Evolutionary conservation across 1,140 invertebrate species (phyloP).

Genomic region (Rhopalosiphum padi): DNA sequence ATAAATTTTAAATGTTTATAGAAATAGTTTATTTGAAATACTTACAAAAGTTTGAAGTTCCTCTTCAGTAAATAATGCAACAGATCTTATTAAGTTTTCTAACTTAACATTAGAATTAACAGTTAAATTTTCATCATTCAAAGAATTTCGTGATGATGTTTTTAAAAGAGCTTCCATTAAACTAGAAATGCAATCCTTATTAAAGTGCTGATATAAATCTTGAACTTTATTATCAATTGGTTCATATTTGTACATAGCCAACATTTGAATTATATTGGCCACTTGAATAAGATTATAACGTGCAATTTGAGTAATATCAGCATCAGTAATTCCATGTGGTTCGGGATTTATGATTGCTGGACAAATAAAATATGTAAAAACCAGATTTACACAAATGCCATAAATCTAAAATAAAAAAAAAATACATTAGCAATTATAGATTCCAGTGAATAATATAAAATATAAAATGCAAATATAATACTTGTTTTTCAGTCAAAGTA

Average conservation of each 20-base stretch:
- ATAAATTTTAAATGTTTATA: background rate
- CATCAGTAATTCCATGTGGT: slow-evolving; percentile 92
- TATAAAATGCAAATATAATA: slow-evolving; percentile 62
- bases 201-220: slow-evolving; percentile 80
- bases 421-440: slow-evolving; percentile 39
- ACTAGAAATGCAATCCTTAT: slow-evolving; percentile 66
- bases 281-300: slow-evolving; percentile 91
- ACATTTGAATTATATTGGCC: slow-evolving; percentile 88
- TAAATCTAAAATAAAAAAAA: slow-evolving; percentile 69
- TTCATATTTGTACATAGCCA: slow-evolving; percentile 86
- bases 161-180: slow-evolving; percentile 57
- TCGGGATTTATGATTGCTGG: slow-evolving; percentile 96
- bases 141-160: slow-evolving; percentile 49
- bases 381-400: slow-evolving; percentile 88
- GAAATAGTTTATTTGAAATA: background rate
- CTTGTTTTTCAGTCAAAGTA: slow-evolving; percentile 71
- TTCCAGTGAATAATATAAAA: slow-evolving; percentile 6
- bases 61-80: slow-evolving; percentile 52
- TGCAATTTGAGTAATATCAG: slow-evolving; percentile 89
- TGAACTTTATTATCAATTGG: slow-evolving; percentile 75
- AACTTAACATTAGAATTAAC: slow-evolving; percentile 44
- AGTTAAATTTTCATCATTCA: slow-evolving; percentile 48
- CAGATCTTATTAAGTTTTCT: slow-evolving; percentile 40
- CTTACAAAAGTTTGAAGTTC: slow-evolving; percentile 55
- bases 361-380: slow-evolving; percentile 94